Evolutionary conservation across 2,113 vertebrate species (phyloP).

Genomic region (Indicator maculatus): DNA sequence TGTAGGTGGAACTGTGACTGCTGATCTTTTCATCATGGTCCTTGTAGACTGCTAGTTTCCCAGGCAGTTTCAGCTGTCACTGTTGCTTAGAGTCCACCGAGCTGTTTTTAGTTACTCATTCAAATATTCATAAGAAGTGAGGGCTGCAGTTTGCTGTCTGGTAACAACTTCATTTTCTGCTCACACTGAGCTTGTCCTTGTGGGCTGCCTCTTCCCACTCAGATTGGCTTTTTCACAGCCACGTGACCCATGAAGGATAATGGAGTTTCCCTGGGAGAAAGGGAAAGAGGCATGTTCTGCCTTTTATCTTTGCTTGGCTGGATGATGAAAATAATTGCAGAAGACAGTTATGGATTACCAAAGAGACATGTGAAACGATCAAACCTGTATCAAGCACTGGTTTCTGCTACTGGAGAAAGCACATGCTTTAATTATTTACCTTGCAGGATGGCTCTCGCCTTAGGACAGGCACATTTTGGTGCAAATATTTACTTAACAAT

Average conservation of each 20-base stretch:
- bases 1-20: background rate
- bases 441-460: constrained; percentile 66
- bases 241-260: constrained; percentile 76
- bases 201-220: constrained; percentile 48
- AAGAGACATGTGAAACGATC: constrained; percentile 79
- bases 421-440: constrained; percentile 82
- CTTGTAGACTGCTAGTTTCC: constrained; percentile 73
- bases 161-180: constrained; percentile 83
- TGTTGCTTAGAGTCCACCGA: constrained; percentile 84
- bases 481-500: constrained; percentile 83
- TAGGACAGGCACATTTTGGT: constrained; percentile 64
- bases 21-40: constrained; percentile 71
- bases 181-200: constrained; percentile 75
- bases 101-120: constrained; percentile 89
- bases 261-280: constrained; percentile 76
- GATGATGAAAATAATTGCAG: constrained; percentile 80
- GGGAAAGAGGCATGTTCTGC: constrained; percentile 69
- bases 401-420: constrained; percentile 67
- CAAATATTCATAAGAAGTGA: constrained; percentile 91
- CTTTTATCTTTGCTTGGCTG: constrained; percentile 83
- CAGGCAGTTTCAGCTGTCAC: constrained; percentile 87
- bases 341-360: constrained; percentile 86
- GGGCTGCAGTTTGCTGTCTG: constrained; percentile 80
- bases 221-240: constrained; percentile 51
- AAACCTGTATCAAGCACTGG: constrained; percentile 76